phyloP scores from a whole-genome alignment of 1,140 invertebrate species.

The Temnothorax longispinosus region DNA sequence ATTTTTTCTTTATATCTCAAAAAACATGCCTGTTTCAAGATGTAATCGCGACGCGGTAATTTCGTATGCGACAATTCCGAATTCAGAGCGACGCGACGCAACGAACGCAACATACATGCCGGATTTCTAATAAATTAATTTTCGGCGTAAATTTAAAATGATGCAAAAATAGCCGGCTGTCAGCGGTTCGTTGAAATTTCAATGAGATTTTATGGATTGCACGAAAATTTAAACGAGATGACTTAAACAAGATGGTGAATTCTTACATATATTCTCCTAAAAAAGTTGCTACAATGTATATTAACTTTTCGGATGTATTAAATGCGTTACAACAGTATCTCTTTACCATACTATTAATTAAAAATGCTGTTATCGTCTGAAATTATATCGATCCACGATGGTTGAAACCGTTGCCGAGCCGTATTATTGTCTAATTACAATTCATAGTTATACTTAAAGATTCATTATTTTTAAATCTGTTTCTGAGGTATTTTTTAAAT shows the following conservation, averaged over 20 bases:
- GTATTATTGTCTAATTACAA: background rate
- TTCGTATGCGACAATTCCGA: background rate
- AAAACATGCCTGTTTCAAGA: background rate
- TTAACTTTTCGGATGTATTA: background rate
- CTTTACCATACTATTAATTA: background rate
- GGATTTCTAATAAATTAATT: background rate
- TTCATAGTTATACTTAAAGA: background rate
- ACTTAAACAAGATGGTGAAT: background rate
- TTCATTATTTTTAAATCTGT: background rate
- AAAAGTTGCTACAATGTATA: background rate
- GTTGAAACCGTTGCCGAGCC: background rate
- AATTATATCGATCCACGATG: background rate
- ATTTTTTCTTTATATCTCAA: background rate
- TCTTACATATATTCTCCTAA: background rate
- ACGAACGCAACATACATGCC: background rate
- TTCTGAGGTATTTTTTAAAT: background rate
- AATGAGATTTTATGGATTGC: background rate
- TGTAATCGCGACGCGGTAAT: background rate
- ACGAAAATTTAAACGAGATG: background rate
- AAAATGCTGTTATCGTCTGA: background rate
- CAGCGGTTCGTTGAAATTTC: background rate
- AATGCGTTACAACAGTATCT: background rate
- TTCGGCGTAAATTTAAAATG: background rate
- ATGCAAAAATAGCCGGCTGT: background rate
- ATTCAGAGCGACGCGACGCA: background rate